phyloP scores from a whole-genome alignment of 2,888 invertebrate genomes.

The Hartigia nigra region DNA sequence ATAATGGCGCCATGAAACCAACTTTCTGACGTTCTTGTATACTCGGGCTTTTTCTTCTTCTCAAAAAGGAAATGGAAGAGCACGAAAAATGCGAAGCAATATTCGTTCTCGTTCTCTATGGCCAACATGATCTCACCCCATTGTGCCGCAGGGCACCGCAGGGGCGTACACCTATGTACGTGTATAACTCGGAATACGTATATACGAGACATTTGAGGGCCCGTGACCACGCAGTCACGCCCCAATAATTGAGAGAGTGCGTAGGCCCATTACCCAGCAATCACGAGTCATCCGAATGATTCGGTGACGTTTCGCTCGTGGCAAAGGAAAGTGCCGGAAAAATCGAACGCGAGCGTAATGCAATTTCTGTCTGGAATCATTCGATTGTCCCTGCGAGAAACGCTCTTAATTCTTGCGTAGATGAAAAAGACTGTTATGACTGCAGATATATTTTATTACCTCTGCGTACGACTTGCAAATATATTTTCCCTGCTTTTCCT shows the following conservation, averaged over 20 bases:
- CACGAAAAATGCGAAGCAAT: neutral
- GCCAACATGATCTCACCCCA: no score
- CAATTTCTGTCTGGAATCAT: neutral
- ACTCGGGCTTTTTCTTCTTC: no score
- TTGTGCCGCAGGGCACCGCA: neutral
- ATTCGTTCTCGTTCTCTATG: neutral
- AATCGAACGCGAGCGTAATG: neutral
- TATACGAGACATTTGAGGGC: neutral
- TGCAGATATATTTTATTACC: neutral
- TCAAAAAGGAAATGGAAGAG: neutral
- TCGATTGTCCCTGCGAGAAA: neutral
- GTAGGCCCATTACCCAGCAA: constrained; percentile 38
- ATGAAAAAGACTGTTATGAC: neutral
- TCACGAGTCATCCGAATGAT: constrained; percentile 31
- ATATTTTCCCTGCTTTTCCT: constrained; percentile 4
- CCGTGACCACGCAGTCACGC: constrained; percentile 17
- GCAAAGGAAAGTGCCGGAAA: constrained; percentile 4
- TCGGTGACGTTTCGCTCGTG: constrained; percentile 30
- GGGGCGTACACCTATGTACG: neutral
- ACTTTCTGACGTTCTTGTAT: neutral
- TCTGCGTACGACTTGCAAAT: neutral
- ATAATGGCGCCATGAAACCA: neutral
- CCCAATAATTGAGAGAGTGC: constrained; percentile 33
- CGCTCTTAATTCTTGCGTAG: neutral
- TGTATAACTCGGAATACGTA: neutral